These are phyloP conservation scores for Kryptolebias marmoratus DNA, from an alignment of 2,113 vertebrate genomes.

Conservation along the genomic window DNA sequence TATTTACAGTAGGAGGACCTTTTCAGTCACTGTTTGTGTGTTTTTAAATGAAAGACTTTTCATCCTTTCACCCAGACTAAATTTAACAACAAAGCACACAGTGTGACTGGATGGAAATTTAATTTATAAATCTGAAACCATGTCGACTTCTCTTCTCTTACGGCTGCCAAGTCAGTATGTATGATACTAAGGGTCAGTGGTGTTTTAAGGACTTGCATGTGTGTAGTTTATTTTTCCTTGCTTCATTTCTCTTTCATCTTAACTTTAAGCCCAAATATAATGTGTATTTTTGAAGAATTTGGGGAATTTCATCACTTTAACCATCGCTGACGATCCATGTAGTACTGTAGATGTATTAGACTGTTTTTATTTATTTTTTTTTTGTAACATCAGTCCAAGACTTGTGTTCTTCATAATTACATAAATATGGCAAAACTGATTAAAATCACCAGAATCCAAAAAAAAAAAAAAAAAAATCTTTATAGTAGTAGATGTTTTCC, in stretches of 20 bases:
- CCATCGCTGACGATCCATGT: conserved; percentile 68
- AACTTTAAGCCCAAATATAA: conserved; percentile 54
- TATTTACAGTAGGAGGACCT: neutral
- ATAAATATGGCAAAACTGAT: conserved; percentile 38
- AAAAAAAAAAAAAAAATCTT: conserved; percentile 37
- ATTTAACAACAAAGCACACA: conserved; percentile 74
- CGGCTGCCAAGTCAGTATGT: conserved; percentile 73
- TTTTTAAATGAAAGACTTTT: conserved; percentile 5
- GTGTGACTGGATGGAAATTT: conserved; percentile 65
- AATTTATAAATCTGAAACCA: conserved; percentile 64
- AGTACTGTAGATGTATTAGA: conserved; percentile 59
- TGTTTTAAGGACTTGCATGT: conserved; percentile 79
- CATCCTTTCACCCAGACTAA: conserved; percentile 33
- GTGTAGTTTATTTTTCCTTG: conserved; percentile 58
- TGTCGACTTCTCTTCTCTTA: conserved; percentile 53
- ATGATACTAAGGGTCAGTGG: conserved; percentile 65
- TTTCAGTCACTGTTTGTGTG: conserved; percentile 21
- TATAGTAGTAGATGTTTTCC: conserved; percentile 55
- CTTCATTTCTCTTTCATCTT: conserved; percentile 60
- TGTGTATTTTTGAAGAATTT: conserved; percentile 62
- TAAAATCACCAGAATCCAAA: conserved; percentile 6
- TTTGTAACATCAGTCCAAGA: conserved; percentile 48
- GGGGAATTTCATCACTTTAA: conserved; percentile 62
- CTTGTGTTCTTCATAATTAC: conserved; percentile 30
- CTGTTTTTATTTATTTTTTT: conserved; percentile 48